Evolutionary conservation across 2,113 vertebrate species (phyloP).

Genomic region (Recurvirostra avosetta): DNA sequence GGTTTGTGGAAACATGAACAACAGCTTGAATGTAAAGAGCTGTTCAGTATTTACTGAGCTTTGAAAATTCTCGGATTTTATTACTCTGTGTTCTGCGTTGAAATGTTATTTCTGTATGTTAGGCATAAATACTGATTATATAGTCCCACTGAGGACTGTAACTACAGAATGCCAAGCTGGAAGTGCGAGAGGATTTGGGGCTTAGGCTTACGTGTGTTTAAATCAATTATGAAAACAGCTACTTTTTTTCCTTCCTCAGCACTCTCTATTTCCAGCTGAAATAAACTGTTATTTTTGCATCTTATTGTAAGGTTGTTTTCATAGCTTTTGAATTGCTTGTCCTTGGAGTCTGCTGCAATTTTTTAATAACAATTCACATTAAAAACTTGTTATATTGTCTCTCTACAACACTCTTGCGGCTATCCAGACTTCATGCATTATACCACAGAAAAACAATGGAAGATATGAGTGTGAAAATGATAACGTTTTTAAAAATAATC

Average conservation of each 20-base stretch:
- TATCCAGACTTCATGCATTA: neutral
- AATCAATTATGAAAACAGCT: neutral
- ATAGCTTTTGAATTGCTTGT: neutral
- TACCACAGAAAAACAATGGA: neutral
- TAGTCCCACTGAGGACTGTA: neutral
- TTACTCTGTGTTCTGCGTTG: neutral
- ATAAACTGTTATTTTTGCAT: neutral
- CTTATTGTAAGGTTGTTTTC: neutral
- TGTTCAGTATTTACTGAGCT: neutral
- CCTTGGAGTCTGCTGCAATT: neutral
- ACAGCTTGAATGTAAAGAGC: neutral
- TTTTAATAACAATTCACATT: neutral
- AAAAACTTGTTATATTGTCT: neutral
- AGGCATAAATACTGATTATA: neutral
- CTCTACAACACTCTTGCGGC: neutral
- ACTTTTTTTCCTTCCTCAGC: neutral
- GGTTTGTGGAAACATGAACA: neutral
- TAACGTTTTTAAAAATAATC: neutral
- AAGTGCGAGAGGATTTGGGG: neutral
- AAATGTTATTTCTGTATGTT: neutral
- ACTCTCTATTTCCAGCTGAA: neutral
- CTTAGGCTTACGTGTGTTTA: neutral
- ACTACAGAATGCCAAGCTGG: neutral
- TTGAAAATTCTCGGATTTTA: constrained; percentile 2
- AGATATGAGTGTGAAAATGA: neutral